phyloP scores from a whole-genome alignment of 1,140 invertebrate genomes.

The Hylaeus volcanicus region DNA sequence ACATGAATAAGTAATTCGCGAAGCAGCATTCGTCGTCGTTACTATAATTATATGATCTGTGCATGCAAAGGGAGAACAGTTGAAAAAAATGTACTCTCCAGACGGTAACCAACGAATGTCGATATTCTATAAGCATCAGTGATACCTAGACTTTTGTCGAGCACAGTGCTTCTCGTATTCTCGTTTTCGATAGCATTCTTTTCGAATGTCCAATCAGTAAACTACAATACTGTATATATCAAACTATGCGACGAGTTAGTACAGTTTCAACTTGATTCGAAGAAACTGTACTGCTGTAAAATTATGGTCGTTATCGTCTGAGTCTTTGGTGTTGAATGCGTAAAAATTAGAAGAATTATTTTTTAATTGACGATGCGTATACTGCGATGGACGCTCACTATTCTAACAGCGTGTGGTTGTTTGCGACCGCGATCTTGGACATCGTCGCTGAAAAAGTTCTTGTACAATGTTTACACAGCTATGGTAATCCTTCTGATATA shows the following conservation, averaged over 20 bases:
- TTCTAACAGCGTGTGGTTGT: conserved; percentile 38
- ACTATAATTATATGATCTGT: not conserved
- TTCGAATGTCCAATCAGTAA: too few species aligned
- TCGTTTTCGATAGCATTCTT: too few species aligned
- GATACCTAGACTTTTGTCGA: not conserved
- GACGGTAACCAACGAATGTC: not conserved
- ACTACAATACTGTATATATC: too few species aligned
- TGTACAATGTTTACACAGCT: conserved; percentile 12
- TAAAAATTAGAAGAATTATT: too few species aligned
- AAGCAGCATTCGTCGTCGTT: not conserved
- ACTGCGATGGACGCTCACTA: conserved; percentile 7
- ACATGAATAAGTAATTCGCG: not conserved
- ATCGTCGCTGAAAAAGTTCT: not conserved
- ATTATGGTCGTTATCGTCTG: too few species aligned
- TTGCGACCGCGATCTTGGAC: conserved; percentile 36
- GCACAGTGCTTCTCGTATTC: not conserved
- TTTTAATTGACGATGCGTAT: conserved; percentile 12
- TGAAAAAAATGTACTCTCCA: too few species aligned
- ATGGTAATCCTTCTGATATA: conserved; percentile 12
- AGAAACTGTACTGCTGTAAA: too few species aligned
- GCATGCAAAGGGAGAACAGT: not conserved
- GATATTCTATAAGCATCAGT: not conserved
- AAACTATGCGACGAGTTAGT: too few species aligned
- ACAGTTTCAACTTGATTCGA: too few species aligned
- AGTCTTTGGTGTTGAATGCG: too few species aligned